These are phyloP conservation scores for Schrankia costaestrigalis DNA, from an alignment of 2,888 invertebrate species.

Conservation along the genomic window DNA sequence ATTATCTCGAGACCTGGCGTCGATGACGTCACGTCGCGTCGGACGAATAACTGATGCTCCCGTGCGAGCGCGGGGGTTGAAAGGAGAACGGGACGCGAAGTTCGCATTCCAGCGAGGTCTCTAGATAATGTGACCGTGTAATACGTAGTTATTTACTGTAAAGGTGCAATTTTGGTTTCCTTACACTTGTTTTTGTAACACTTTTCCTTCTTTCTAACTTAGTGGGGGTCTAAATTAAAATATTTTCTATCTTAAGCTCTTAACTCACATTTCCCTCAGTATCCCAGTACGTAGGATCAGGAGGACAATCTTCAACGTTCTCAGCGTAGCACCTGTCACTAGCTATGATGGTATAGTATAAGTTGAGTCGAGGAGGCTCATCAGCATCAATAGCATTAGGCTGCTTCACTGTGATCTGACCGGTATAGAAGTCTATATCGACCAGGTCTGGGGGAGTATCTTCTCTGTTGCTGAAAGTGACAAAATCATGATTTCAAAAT, in stretches of 20 bases:
- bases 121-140: too few species aligned
- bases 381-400: constrained; percentile 79
- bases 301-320: constrained; percentile 47
- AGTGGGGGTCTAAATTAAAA: too few species aligned
- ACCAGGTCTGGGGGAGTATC: constrained; percentile 69
- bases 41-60: too few species aligned
- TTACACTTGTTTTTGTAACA: neutral
- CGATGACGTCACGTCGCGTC: too few species aligned
- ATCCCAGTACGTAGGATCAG: constrained; percentile 47
- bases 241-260: too few species aligned
- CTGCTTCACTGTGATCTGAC: constrained; percentile 73
- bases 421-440: constrained; percentile 69
- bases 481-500: neutral
- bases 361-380: constrained; percentile 57
- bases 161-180: too few species aligned
- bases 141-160: too few species aligned
- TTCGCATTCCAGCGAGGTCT: too few species aligned
- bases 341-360: constrained; percentile 79
- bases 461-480: constrained; percentile 54
- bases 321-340: constrained; percentile 68
- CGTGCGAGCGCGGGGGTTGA: too few species aligned
- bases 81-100: too few species aligned
- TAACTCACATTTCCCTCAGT: constrained; percentile 63
- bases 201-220: too few species aligned
- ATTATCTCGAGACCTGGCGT: too few species aligned